A percentile compares a stretch with the other conserved stretches of the same genome.
Evolutionary conservation across 1,140 invertebrate species (phyloP).

Genomic region (Drosophila trapezifrons): DNA sequence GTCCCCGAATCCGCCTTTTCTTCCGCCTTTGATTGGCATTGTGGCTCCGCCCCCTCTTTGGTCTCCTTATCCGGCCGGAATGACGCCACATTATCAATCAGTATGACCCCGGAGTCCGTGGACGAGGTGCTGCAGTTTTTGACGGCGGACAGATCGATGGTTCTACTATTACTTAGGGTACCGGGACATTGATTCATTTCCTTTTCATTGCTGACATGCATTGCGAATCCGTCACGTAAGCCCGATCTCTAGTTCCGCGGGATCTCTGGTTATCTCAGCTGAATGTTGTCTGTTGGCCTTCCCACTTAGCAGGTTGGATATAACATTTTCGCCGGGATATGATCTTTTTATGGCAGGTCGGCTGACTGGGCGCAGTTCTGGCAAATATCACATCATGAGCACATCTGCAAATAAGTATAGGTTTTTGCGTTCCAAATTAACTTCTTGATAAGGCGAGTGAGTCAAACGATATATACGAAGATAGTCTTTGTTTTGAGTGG

Average conservation of each 20-base stretch:
- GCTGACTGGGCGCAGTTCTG: conserved; percentile 47
- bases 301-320: conserved; percentile 26
- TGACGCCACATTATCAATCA: conserved; percentile 63
- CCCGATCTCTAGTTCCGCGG: conserved; percentile 1
- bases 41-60: conserved; percentile 40
- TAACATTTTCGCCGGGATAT: conserved; percentile 31
- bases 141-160: conserved; percentile 45
- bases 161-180: conserved; percentile 33
- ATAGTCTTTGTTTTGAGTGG: too few relatives aligned
- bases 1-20: conserved; percentile 8
- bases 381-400: conserved; percentile 64
- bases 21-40: conserved; percentile 24
- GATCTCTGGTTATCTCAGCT: neutral
- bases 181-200: conserved; percentile 55
- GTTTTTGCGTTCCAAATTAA: conserved; percentile 31
- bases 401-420: conserved; percentile 55
- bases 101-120: conserved; percentile 77
- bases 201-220: conserved; percentile 66
- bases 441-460: conserved; percentile 29
- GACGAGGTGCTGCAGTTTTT: conserved; percentile 80
- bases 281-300: conserved; percentile 20
- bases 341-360: conserved; percentile 32
- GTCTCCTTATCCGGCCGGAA: conserved; percentile 40
- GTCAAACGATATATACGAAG: conserved; percentile 15
- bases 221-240: conserved; percentile 33